Conservation (phyloP, 1,140 invertebrate species). For the Drosophila ironensis region DNA sequence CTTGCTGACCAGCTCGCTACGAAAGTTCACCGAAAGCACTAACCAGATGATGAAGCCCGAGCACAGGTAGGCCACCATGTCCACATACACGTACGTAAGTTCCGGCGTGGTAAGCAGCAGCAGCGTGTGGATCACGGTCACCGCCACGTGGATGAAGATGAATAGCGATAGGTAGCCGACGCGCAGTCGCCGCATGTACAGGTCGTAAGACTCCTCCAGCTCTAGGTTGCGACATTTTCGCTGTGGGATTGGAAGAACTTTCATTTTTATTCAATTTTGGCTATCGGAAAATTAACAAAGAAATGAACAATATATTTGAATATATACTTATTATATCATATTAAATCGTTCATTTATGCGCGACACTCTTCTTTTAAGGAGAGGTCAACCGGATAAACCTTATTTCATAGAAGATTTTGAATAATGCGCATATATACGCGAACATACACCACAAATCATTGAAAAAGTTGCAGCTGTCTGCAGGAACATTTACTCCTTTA, state of each 20-base stretch:
- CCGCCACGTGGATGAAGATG: slow-evolving; percentile 86
- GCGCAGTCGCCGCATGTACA: slow-evolving; percentile 89
- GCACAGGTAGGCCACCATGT: slow-evolving; percentile 81
- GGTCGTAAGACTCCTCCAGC: slow-evolving; percentile 87
- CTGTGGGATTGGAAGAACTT: slow-evolving; percentile 78
- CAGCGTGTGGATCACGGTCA: slow-evolving; percentile 85
- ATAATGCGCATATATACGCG: too few relatives aligned
- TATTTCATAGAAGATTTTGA: too few relatives aligned
- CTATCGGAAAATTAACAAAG: too few relatives aligned
- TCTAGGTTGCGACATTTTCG: slow-evolving; percentile 88
- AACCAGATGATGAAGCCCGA: slow-evolving; percentile 83
- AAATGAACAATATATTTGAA: too few relatives aligned
- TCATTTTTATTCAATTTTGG: background rate
- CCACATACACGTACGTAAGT: slow-evolving; percentile 70
- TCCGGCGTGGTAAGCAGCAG: slow-evolving; percentile 83
- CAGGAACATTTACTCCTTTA: too few relatives aligned
- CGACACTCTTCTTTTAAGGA: too few relatives aligned
- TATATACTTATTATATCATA: too few relatives aligned
- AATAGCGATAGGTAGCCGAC: slow-evolving; percentile 90
- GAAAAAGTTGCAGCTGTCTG: too few relatives aligned
- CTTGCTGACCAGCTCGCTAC: slow-evolving; percentile 82
- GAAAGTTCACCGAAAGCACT: slow-evolving; percentile 83
- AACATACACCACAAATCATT: too few relatives aligned
- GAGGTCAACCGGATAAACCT: too few relatives aligned
- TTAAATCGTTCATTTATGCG: too few relatives aligned